Base-by-base conservation (phyloP, 2,797 vertebrate species). In the Euphonia xanthogaster region DNA sequence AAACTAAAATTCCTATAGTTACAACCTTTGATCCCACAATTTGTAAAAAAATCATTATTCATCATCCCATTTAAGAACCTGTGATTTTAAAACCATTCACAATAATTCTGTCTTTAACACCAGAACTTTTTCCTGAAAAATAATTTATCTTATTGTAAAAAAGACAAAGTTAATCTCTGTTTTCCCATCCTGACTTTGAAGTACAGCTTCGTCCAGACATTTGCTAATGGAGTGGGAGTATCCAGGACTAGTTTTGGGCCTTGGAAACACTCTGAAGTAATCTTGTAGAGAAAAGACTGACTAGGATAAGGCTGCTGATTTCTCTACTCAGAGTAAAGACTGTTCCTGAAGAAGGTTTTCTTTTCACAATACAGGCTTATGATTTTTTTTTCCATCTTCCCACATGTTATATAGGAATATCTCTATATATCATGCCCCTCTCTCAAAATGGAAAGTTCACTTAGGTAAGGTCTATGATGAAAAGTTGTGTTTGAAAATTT, bases 391-490 rank as follows among this genome's bases (percentile, higher is more conserved):
- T 48, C 51, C 4, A 14, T 73, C 20, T 76, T 66, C 8, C 8
- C 40, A 54, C 28, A 58, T 16, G 48, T 54, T 54, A 27, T 27
- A 44, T 7, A 70, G 48, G n/a, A 70, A 74, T 55, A 53, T 18
- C 9, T 2, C 2, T 12, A 39, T 4, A 42, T 12, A 48, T 54
- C 5, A 0, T 66, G 24, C 2, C 7, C 3, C 2, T 11, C 7
- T 61, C 20, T 72, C 33, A 58, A 30, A 67, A 27, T 12, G 13
- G 19, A 76, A 44, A 7, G 11, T 7, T 45, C 14, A 60, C 47
- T 88, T 78, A 51, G 15, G 61, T 68, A 73, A 89, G 13, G 12
- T 45, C 47, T 55, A 13, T 8, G 16, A 48, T 9, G 58, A 67
- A 82, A 88, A 35, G 2, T 6, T 51, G 3, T 14, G 4, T 22